Percentiles rank a stretch among this genome's conserved stretches.
These are phyloP conservation scores for Conops quadrifasciatus DNA, from an alignment of 2,888 invertebrate genomes.

Conservation along the genomic window DNA sequence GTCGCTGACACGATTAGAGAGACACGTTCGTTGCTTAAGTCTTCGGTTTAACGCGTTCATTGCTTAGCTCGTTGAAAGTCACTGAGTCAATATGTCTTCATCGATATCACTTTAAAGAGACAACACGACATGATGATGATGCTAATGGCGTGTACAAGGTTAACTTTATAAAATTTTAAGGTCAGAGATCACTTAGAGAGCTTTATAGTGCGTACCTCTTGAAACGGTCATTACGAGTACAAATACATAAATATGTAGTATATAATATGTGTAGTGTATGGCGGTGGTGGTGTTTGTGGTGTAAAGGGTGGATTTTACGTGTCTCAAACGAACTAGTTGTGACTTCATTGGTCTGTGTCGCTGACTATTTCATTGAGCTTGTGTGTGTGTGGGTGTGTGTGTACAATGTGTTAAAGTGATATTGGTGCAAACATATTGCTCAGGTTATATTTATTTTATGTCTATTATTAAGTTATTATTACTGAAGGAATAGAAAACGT, in stretches of 20 bases:
- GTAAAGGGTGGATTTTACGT: too few relatives aligned
- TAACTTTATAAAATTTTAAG: too few relatives aligned
- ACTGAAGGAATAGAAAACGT: neutral
- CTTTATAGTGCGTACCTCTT: neutral
- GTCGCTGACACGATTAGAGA: neutral
- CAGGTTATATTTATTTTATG: constrained; percentile 31
- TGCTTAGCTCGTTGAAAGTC: constrained; percentile 21
- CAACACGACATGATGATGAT: too few relatives aligned
- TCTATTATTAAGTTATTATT: neutral
- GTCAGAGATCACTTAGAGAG: neutral
- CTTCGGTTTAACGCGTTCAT: constrained; percentile 9
- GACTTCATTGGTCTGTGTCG: constrained; percentile 25
- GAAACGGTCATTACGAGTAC: neutral
- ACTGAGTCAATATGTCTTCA: constrained; percentile 1
- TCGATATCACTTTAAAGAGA: neutral
- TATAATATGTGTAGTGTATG: too few relatives aligned
- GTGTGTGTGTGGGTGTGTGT: constrained; percentile 30
- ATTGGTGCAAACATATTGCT: constrained; percentile 53
- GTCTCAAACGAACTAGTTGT: neutral
- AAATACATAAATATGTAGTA: too few relatives aligned
- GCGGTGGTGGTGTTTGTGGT: too few relatives aligned
- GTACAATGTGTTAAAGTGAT: constrained; percentile 47
- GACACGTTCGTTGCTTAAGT: constrained; percentile 18
- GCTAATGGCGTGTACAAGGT: too few relatives aligned
- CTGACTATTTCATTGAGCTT: neutral